Conservation (phyloP, 2,888 invertebrate genomes). For the Neocrepidodera transversa region DNA sequence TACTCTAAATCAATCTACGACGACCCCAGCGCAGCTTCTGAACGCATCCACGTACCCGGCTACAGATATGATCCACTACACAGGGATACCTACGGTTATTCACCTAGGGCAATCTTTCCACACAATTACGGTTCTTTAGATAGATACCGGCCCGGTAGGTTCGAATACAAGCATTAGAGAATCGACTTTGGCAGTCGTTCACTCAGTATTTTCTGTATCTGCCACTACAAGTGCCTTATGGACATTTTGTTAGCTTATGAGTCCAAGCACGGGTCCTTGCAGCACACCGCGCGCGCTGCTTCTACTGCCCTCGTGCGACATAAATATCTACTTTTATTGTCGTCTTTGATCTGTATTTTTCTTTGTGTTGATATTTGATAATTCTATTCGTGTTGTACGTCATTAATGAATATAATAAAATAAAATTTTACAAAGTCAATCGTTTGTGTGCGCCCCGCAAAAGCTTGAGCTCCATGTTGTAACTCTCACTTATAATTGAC, state of each 20-base stretch:
- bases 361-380: conserved; percentile 41
- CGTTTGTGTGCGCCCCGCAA: conserved; percentile 51
- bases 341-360: conserved; percentile 37
- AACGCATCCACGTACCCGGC: conserved; percentile 86
- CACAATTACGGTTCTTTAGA: conserved; percentile 81
- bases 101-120: conserved; percentile 85
- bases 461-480: conserved; percentile 52
- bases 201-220: conserved; percentile 36
- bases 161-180: conserved; percentile 55
- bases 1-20: conserved; percentile 88
- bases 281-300: conserved; percentile 26
- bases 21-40: conserved; percentile 80
- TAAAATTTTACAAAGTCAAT: conserved; percentile 41
- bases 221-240: conserved; percentile 43
- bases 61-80: conserved; percentile 92
- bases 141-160: conserved; percentile 86
- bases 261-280: conserved; percentile 44
- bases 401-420: conserved; percentile 45
- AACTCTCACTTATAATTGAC: conserved; percentile 34
- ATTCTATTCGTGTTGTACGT: conserved; percentile 38
- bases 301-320: neutral
- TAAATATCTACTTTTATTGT: conserved; percentile 20
- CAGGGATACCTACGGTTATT: conserved; percentile 89
- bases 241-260: conserved; percentile 42
- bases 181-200: conserved; percentile 28